Base-by-base conservation (phyloP, 2,797 vertebrate species). In the Falco columbarius region DNA sequence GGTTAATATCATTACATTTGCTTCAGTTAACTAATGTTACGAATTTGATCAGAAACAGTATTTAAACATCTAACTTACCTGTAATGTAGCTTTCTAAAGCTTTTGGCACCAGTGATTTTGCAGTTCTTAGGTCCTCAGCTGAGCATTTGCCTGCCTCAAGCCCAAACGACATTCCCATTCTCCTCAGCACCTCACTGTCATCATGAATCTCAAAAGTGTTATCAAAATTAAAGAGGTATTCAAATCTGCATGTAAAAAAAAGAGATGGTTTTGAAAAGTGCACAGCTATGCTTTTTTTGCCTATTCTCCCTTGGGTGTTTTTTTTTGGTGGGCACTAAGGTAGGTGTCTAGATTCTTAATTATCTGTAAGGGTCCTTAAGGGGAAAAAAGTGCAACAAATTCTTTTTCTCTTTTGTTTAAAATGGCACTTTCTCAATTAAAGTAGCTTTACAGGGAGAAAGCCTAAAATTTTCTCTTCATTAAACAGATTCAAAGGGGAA, bases 181-280 rank as follows among this genome's bases (percentile, higher is more conserved):
- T 98, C 95, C 99, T 99, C 90, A 99, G 98, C 18, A 99, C 98
- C 94, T 99, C 99, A 3, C 98, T 98, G 95, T 99, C 98, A 42
- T 99, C 98, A 1, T 99, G 98, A 80, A 99, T 99, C 97, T 99
- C 99, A 93, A 99, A 99, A 21, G 98, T 98, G 96, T 99, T 99
- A 97, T 99, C 98, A 20, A 99, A 99, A 97, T 99, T 99, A 94
- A 99, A 99, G 86, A 99, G 98, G 90, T 99, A 99, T 90, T 99
- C 98, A 96, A 98, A 99, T 88, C 98, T 99, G 97, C 61, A 74
- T 44, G n/a, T 82, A 71, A 93, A 95, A 94, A 90, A 65, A 70
- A 62, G 56, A 88, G 73, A 59, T 54, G 17, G 34, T 55, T 90
- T 81, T 62, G 66, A 51, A 49, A 65, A 90, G 21, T 93, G 44